Evolutionary conservation across 1,140 invertebrate species (phyloP), one percentile per base, ranked within the genome.

Genomic region (Nilaparvata lugens): DNA sequence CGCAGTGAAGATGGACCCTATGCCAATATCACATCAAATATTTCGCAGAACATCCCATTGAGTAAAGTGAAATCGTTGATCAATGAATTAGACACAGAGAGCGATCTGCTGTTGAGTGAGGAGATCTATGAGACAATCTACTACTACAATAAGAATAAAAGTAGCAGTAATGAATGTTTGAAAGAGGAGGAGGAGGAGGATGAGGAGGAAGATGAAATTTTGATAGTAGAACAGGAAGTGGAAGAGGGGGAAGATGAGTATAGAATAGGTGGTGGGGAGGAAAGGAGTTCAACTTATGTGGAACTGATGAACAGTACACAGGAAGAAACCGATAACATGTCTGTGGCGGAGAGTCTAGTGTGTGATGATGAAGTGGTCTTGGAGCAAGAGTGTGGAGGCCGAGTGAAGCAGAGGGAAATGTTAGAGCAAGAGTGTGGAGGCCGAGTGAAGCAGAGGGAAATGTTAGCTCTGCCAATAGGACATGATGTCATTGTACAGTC

Each of bases 121-220:
- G 58, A 60, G 16, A 43, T 60, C 16, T 60, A 60, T 31, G 58
- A 60, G 54, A 60, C 58, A 14, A 60, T 60, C 18, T 35, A 60
- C 53, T 60, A 60, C 21, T 54, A 60, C 35, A 60, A 48, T 18
- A 38, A 35, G 28, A 60, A 60, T 24, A 31, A 52, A 19, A 59
- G 52, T 25, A 45, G 51, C 11, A 35, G 38, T 31, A 54, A 43
- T 38, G 19, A 24, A n/a, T 54, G 42, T 19, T 45, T 43, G 13
- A 28, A 45, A 13, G 40, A 40, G 24, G 42, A 48, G 3, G 56
- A 24, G 24, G 42, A 43, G 7, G 19, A 58, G 21, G n/a, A n/a
- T 19, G 56, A 58, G 3, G 35, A 5, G 4, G 54, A n/a, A n/a
- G n/a, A 57, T 43, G 38, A 43, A 23, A 2, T 13, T 5, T 6